Evolutionary conservation across 2,113 vertebrate genomes (phyloP), one percentile per base, ranked within the genome.

Genomic region (Scytalopus superciliaris): DNA sequence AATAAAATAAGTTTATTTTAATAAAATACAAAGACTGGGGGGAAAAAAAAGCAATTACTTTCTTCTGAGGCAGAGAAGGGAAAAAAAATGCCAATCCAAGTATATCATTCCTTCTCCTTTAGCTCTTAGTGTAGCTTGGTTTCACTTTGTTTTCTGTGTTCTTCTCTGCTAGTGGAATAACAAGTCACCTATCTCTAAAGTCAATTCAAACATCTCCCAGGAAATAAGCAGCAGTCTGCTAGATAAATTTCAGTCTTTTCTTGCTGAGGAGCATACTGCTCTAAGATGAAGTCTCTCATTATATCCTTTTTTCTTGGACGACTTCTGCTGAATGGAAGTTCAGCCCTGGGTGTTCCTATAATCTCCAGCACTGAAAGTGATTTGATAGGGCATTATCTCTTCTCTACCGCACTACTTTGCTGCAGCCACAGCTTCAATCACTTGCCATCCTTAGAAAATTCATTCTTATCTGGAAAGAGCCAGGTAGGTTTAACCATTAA

Each of bases 191-290:
- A 69, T 55, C 75, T 88, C 67, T 92, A 45, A 85, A 95, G 67
- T 62, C 37, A 88, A 80, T 92, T 97, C 75, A 90, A 69, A 86
- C 63, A 88, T 95, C 67, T 92, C 79, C 66, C 63, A 92, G 82
- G 85, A 92, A 95, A 97, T 94, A 84, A 95, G 78, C 33, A 93
- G 67, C 23, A 83, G 79, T 80, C 70, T 92, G 66, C 78, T 85
- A 95, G 82, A 94, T 66, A 88, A 85, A 90, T 94, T 93, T 90
- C 79, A 83, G 50, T 76, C 78, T 93, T 96, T 87, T 92, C n/a
- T 85, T 93, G 25, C 45, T 73, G 57, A 95, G 82, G 76, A 96
- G 57, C 55, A 69, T 85, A 76, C 62, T 76, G 44, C 49, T 93
- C 10, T 62, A 83, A 90, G 79, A 87, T 83, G 88, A 95, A 94